These are phyloP conservation scores for Epizoanthus stellaris DNA, from an alignment of 92 coral and sea anemone species.

Conservation along the genomic window DNA sequence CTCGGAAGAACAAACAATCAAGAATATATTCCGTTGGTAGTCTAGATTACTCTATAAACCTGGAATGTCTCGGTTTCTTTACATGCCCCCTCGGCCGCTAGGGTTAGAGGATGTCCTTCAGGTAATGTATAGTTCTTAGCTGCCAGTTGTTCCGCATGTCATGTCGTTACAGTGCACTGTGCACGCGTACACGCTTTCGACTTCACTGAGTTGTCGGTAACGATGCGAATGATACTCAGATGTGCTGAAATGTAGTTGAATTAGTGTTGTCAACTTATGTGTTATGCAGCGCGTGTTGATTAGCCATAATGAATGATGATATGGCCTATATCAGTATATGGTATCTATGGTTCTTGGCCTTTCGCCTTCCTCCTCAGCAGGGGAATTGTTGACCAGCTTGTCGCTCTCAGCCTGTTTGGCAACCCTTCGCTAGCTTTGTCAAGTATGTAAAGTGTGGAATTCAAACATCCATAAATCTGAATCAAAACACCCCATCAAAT, in stretches of 20 bases:
- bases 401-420: too few relatives aligned
- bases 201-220: not conserved
- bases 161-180: not conserved
- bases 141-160: not conserved
- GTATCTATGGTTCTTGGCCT: not conserved
- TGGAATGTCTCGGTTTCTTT: conserved; percentile 28
- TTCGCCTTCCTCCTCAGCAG: not conserved
- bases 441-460: too few relatives aligned
- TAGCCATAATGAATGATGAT: not conserved
- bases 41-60: not conserved
- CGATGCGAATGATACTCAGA: not conserved
- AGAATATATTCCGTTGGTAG: not conserved
- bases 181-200: not conserved
- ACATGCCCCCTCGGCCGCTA: conserved; percentile 27
- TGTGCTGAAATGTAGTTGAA: not conserved
- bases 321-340: too few relatives aligned
- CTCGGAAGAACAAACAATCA: not conserved
- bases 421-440: too few relatives aligned
- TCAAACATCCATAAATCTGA: too few relatives aligned
- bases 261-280: not conserved
- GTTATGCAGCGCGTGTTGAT: not conserved
- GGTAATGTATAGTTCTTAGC: conserved; percentile 11
- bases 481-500: too few relatives aligned
- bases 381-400: not conserved
- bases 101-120: conserved; percentile 20